Evolutionary conservation across 2,888 invertebrate genomes (phyloP), one percentile per base, ranked within the genome.

Genomic region (Andrena hattorfiana): DNA sequence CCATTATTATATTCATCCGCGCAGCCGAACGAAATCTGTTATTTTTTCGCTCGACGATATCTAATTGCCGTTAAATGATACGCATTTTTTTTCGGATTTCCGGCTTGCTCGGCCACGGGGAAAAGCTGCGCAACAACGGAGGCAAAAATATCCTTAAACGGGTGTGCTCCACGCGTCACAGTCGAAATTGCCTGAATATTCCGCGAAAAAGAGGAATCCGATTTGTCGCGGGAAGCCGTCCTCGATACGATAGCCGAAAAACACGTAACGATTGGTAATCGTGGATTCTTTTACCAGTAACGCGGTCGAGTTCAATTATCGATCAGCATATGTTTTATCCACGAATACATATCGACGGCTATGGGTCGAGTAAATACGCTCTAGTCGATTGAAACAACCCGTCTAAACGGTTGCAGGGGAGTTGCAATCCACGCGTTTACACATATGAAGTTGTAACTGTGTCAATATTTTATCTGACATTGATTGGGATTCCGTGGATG

Each of bases 311-410:
- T 56, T 63, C 59, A 71, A 63, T 75, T 56, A 69, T 51, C 28
- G 30, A 72, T 48, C 64, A 20, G 26, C 56, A 60, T 54, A 66
- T 48, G 42, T 70, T 49, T 68, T 54, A 56, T 51, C 49, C 68
- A 59, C 59, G 66, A 75, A 72, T 75, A 30, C 32, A 6, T 66
- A 48, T 48, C 42, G 60, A 69, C 69, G 32, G 64, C 54, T 42
- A 42, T 13, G 13, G 35, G 42, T 42, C 26, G 5, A 0, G 16
- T 26, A 73, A 78, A 78, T 56, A 48, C 32, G 64, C 48, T n/a
- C 60, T 71, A 67, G 42, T 42, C 69, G 23, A 59, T 81, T 35
- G 49, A 66, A 69, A 56, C 56, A 54, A 77, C 62, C 16, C 35
- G n/a, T 16, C 69, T 42, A 70, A 59, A 70, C 26, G 42, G 20